Percentiles rank a stretch among this genome's conserved stretches.
Conservation (phyloP, 2,888 invertebrate genomes). For the Cynaeus angustus region DNA sequence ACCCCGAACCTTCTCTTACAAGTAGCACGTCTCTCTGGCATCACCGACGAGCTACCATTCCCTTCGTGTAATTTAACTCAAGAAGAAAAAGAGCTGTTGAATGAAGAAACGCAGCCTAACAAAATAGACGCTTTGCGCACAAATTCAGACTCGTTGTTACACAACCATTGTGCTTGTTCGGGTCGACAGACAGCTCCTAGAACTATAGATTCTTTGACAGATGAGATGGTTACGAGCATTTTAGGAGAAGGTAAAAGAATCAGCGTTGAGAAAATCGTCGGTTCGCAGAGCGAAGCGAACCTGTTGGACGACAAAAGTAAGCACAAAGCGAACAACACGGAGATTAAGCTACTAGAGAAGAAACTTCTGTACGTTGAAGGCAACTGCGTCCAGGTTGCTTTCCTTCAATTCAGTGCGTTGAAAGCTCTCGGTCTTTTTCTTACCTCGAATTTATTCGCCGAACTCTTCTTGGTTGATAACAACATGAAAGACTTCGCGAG, state of each 20-base stretch:
- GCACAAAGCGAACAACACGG: constrained; percentile 44
- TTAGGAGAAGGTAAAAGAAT: constrained; percentile 73
- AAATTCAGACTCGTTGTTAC: constrained; percentile 61
- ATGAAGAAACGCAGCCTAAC: constrained; percentile 53
- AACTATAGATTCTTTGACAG: constrained; percentile 72
- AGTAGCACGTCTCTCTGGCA: constrained; percentile 74
- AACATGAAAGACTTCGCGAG: constrained; percentile 55
- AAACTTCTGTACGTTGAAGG: constrained; percentile 72
- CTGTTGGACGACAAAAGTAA: constrained; percentile 15
- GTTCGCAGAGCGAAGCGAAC: constrained; percentile 55
- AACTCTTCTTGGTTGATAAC: constrained; percentile 74
- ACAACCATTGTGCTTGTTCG: constrained; percentile 39
- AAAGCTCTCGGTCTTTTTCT: constrained; percentile 74
- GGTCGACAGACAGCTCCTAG: constrained; percentile 57
- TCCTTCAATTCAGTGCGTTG: constrained; percentile 75
- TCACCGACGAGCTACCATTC: constrained; percentile 73
- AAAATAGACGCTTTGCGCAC: constrained; percentile 45
- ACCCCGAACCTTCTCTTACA: constrained; percentile 72
- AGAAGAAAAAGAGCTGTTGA: constrained; percentile 67
- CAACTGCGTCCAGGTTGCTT: constrained; percentile 71
- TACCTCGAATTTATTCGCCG: constrained; percentile 74
- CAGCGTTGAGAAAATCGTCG: constrained; percentile 65
- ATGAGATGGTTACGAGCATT: constrained; percentile 73
- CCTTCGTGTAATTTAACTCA: constrained; percentile 67
- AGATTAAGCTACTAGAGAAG: constrained; percentile 64